Evolutionary conservation across 2,113 vertebrate species (phyloP).

Genomic region (Saguinus midas): DNA sequence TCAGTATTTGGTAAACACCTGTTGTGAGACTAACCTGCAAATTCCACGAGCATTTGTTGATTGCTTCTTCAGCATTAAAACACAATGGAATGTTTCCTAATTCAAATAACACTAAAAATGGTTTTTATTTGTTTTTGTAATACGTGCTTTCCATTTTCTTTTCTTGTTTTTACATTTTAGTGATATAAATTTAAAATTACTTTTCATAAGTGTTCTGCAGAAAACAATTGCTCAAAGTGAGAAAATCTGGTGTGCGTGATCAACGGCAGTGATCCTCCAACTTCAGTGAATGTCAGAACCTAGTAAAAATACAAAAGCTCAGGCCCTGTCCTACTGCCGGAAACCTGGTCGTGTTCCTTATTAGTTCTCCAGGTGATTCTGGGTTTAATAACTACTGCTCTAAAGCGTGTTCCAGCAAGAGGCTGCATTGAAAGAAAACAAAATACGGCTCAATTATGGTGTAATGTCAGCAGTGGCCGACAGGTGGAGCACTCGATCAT

Average conservation of each 20-base stretch:
- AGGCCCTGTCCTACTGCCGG: neutral
- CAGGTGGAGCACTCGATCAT: slow-evolving; percentile 65
- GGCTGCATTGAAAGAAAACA: neutral
- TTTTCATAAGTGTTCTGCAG: neutral
- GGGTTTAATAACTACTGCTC: neutral
- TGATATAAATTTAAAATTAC: neutral
- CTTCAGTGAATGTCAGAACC: neutral
- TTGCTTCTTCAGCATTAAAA: neutral
- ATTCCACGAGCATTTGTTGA: neutral
- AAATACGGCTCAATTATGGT: neutral
- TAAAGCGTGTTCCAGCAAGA: neutral
- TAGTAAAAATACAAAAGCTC: neutral
- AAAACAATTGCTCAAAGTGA: slow-evolving; percentile 12
- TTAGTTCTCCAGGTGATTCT: neutral
- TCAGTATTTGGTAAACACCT: neutral
- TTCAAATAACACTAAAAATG: neutral
- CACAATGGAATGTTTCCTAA: slow-evolving; percentile 29
- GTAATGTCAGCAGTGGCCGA: slow-evolving; percentile 47
- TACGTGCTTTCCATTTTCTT: neutral
- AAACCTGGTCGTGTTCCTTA: neutral
- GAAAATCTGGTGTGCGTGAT: neutral
- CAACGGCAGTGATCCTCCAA: neutral
- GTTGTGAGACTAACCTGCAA: neutral
- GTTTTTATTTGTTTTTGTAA: neutral
- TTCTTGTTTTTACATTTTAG: neutral